Percentiles rank a stretch among this genome's conserved stretches.
phyloP scores from a whole-genome alignment of 2,113 vertebrate species.

The Leptodactylus fuscus region DNA sequence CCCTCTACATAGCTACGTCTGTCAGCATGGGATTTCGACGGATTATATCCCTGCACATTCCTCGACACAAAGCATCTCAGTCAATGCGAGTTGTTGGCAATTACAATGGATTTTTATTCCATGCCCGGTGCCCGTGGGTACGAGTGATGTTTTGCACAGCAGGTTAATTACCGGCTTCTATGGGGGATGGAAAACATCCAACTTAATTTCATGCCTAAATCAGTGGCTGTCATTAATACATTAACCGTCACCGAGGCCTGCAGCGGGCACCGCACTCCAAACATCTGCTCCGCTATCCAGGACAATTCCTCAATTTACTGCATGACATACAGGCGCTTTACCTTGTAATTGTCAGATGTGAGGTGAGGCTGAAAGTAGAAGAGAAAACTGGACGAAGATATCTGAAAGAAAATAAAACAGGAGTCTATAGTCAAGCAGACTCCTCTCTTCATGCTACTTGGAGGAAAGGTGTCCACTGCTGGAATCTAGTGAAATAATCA shows the following conservation, averaged over 20 bases:
- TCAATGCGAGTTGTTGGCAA: slow-evolving; percentile 67
- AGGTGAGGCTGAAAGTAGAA: not conserved
- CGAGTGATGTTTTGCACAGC: slow-evolving; percentile 24
- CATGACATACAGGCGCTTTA: not conserved
- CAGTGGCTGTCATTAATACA: slow-evolving; percentile 47
- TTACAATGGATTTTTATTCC: slow-evolving; percentile 68
- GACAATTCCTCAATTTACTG: not conserved
- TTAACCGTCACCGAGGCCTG: slow-evolving; percentile 41
- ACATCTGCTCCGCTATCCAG: not conserved
- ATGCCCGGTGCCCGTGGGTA: slow-evolving; percentile 59
- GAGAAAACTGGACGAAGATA: too few species aligned
- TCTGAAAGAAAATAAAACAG: too few species aligned
- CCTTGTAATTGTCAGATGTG: not conserved
- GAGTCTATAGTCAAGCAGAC: too few species aligned
- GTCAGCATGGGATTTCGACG: slow-evolving; percentile 76
- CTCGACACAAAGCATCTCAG: slow-evolving; percentile 77
- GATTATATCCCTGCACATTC: slow-evolving; percentile 80
- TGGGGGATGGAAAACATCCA: slow-evolving; percentile 34
- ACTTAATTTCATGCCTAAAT: slow-evolving; percentile 40
- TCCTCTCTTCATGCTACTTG: too few species aligned
- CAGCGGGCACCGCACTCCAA: not conserved
- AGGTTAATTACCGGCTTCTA: slow-evolving; percentile 31
- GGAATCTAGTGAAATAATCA: too few species aligned
- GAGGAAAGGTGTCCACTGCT: too few species aligned
- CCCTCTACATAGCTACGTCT: slow-evolving; percentile 79